phyloP scores from a whole-genome alignment of 2,113 vertebrate genomes.

The Gallinago undulata region DNA sequence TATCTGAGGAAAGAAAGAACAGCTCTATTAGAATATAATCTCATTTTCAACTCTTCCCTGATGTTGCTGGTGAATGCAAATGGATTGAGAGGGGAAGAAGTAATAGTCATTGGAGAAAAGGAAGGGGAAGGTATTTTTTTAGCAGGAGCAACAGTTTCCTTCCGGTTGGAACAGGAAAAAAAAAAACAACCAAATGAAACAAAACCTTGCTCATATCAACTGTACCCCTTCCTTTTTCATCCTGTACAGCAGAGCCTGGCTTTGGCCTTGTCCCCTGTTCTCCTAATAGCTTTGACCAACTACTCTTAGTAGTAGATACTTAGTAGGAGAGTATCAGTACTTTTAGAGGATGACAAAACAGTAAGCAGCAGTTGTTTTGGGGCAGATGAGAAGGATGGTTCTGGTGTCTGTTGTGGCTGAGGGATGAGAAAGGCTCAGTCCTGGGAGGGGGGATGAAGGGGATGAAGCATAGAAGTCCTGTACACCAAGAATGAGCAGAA shows the following conservation, averaged over 20 bases:
- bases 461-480: neutral
- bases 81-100: neutral
- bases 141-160: neutral
- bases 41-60: neutral
- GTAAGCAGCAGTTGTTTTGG: neutral
- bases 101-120: neutral
- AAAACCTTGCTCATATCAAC: neutral
- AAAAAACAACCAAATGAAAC: neutral
- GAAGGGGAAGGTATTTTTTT: neutral
- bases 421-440: neutral
- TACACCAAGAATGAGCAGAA: neutral
- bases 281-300: neutral
- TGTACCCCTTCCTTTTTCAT: neutral
- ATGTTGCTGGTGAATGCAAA: neutral
- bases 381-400: neutral
- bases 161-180: neutral
- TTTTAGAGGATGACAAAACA: neutral
- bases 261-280: neutral
- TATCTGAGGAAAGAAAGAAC: neutral
- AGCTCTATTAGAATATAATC: neutral
- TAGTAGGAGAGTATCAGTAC: neutral
- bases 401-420: neutral
- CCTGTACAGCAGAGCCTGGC: neutral
- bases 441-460: accelerated
- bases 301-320: neutral